A percentile compares a stretch with the other conserved stretches of the same genome.
These are phyloP conservation scores for Fregetta grallaria DNA, from an alignment of 2,113 vertebrate species.

Conservation along the genomic window DNA sequence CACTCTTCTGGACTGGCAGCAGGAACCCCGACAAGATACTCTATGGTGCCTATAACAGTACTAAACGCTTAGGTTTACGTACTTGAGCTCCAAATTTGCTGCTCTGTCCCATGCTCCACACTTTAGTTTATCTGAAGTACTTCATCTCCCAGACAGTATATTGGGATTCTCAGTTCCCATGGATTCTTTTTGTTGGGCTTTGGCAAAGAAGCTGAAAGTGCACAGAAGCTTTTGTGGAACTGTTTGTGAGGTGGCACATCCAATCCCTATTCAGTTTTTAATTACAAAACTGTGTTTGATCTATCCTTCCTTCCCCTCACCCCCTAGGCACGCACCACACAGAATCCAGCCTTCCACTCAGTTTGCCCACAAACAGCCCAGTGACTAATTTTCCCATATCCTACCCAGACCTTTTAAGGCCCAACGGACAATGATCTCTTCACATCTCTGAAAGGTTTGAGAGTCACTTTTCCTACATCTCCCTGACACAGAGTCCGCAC, in stretches of 20 bases:
- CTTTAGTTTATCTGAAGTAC: not conserved
- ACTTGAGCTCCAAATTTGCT: not conserved
- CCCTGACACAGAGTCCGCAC: not conserved
- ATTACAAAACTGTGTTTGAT: not conserved
- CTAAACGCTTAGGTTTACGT: not conserved
- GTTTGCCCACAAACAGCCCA: not conserved
- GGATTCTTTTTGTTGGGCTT: not conserved
- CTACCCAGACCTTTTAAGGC: not conserved
- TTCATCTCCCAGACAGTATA: accelerated
- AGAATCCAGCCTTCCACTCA: not conserved
- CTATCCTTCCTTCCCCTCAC: not conserved
- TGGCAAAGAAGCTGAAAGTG: not conserved
- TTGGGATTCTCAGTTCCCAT: not conserved
- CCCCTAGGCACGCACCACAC: not conserved
- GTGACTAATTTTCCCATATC: not conserved
- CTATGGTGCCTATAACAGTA: not conserved
- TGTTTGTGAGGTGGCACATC: not conserved
- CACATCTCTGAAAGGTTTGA: not conserved
- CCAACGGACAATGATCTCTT: not conserved
- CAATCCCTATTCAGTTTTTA: not conserved
- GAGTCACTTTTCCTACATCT: not conserved
- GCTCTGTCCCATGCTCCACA: not conserved
- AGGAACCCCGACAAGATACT: not conserved
- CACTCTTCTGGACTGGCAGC: not conserved
- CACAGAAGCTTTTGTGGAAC: not conserved